Evolutionary conservation across 1,140 invertebrate species (phyloP).

Genomic region (Drosophila nigrodunni): DNA sequence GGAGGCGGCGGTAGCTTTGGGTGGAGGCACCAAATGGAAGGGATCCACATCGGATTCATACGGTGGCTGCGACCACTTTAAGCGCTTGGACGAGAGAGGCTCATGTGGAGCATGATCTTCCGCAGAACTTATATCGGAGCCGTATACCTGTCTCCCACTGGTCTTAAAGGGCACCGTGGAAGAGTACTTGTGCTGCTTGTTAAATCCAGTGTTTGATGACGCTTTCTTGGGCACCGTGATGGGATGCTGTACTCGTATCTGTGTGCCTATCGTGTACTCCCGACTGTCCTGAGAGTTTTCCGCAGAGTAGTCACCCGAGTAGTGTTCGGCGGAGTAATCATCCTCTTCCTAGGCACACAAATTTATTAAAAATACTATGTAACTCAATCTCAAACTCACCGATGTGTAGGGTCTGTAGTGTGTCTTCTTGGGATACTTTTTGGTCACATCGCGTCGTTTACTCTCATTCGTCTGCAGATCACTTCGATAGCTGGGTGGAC

Average conservation of each 20-base stretch:
- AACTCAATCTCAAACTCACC: constrained; percentile 43
- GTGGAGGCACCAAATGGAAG: constrained; percentile 73
- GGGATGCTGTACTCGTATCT: constrained; percentile 80
- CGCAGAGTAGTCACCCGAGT: constrained; percentile 68
- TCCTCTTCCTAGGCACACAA: constrained; percentile 66
- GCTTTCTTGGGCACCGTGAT: constrained; percentile 75
- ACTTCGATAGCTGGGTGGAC: constrained; percentile 43
- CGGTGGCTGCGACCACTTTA: constrained; percentile 62
- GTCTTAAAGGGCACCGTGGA: constrained; percentile 55
- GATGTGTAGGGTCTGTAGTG: constrained; percentile 69
- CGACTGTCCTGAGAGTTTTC: constrained; percentile 70
- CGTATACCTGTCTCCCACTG: constrained; percentile 34
- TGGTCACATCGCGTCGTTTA: constrained; percentile 65
- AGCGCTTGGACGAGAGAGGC: constrained; percentile 50
- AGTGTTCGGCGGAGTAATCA: constrained; percentile 72
- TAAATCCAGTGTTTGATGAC: constrained; percentile 42
- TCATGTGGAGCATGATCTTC: constrained; percentile 34
- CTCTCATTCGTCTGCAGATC: constrained; percentile 76
- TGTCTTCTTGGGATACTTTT: constrained; percentile 72
- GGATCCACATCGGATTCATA: constrained; percentile 70
- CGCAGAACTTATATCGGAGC: constrained; percentile 45
- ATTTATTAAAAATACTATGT: not conserved
- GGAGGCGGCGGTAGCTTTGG: constrained; percentile 53
- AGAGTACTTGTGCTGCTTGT: constrained; percentile 59
- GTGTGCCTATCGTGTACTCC: constrained; percentile 79